Evolutionary conservation across 2,797 vertebrate genomes (phyloP), one percentile per base, ranked within the genome.

Genomic region (Crenichthys baileyi): DNA sequence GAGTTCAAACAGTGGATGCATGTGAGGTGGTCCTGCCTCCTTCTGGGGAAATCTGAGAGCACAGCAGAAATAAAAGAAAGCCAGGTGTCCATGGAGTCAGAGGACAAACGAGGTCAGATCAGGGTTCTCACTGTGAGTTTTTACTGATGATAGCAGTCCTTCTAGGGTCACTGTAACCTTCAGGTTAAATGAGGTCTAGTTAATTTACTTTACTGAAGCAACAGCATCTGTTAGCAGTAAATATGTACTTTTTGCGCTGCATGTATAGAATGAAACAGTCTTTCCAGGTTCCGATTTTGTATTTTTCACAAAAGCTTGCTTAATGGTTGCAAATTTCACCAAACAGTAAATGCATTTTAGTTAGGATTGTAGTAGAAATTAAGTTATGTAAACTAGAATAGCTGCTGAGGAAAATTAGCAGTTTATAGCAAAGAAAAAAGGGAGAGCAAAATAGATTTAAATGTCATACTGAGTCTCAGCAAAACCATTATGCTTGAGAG

Each of bases 31-130:
- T 72, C 70, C 81, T 81, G 82, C 82, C 84, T 82, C 88, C 82
- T 80, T 82, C 79, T 89, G 80, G 73, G 79, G 90, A 86, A 92
- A 93, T 82, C 68, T 83, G 88, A 92, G 89, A 88, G 70, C 24
- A 4, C 70, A 75, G 78, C 72, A 73, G 83, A 88, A 77, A 84
- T 77, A 85, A 79, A 88, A 87, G 89, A 83, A 88, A 91, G 79
- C 83, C 79, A 72, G 72, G 81, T 80, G 89, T 86, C 79, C 68
- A 70, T 36, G 78, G 82, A 85, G 79, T 89, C 86, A 84, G 83
- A 78, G 78, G 90, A 91, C 85, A 76, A 79, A 50, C 51, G 76
- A 84, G 87, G 91, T 89, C 85, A 89, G 70, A 80, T 58, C 67
- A 73, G 81, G 67, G 79, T 12, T 53, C 72, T 36, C 77, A 53